A percentile compares a stretch with the other conserved stretches of the same genome.
Conservation (phyloP, 1,140 invertebrate species). For the Triops longicaudatus region DNA sequence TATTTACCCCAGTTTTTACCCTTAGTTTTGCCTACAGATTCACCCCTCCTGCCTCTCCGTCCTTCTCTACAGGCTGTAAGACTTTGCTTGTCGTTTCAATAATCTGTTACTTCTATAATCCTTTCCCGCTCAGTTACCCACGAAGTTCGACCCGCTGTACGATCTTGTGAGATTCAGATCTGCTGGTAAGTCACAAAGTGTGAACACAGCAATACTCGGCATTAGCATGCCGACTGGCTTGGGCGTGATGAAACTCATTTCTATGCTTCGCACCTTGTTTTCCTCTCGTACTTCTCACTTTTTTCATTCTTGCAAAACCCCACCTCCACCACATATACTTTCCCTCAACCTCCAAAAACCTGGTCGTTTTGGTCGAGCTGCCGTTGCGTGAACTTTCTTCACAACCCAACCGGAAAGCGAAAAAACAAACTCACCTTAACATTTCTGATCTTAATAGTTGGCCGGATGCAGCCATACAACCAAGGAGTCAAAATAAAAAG, state of each 20-base stretch:
- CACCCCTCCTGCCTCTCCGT: too few relatives aligned
- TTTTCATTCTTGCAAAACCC: neutral
- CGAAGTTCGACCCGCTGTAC: too few relatives aligned
- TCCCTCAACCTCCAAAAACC: neutral
- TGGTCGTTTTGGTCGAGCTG: neutral
- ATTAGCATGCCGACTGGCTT: neutral
- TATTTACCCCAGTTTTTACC: too few relatives aligned
- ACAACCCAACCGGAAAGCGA: neutral
- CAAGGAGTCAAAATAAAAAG: neutral
- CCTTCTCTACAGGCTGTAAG: too few relatives aligned
- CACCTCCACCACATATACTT: neutral
- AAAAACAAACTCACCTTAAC: neutral
- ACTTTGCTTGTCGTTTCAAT: too few relatives aligned
- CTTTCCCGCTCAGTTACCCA: too few relatives aligned
- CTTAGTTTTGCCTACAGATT: too few relatives aligned
- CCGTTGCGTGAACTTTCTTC: neutral
- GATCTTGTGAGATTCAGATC: too few relatives aligned
- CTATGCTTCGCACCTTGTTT: constrained; percentile 1
- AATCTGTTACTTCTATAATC: too few relatives aligned
- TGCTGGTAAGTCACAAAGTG: too few relatives aligned
- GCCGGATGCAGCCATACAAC: constrained; percentile 4
- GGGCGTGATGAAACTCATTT: neutral
- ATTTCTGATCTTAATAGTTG: neutral
- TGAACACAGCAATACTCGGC: too few relatives aligned
- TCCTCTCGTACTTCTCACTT: neutral